phyloP scores from a whole-genome alignment of 2,888 invertebrate species.

The Nudaria mundana region DNA sequence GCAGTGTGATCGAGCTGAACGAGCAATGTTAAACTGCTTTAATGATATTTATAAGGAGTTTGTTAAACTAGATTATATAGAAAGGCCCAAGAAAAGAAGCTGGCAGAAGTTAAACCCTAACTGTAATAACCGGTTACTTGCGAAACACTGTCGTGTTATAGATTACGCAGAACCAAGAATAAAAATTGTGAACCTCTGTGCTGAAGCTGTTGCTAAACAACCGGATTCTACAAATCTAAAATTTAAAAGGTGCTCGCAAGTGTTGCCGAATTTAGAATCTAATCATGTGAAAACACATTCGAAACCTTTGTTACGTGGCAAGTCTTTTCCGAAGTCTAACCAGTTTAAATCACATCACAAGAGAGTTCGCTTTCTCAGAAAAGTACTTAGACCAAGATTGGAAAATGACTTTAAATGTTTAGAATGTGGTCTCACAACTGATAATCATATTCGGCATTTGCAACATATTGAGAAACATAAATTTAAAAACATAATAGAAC shows the following conservation, averaged over 20 bases:
- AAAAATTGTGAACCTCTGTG: conserved; percentile 48
- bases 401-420: conserved; percentile 47
- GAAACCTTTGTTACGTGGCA: conserved; percentile 65
- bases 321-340: conserved; percentile 55
- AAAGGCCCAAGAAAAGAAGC: conserved; percentile 53
- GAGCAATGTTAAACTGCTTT: conserved; percentile 64
- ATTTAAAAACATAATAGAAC: conserved; percentile 54
- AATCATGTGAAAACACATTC: conserved; percentile 65
- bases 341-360: conserved; percentile 52
- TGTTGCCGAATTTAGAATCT: conserved; percentile 50
- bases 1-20: conserved; percentile 61
- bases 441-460: conserved; percentile 45
- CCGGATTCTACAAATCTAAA: conserved; percentile 45
- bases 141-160: conserved; percentile 54
- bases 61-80: conserved; percentile 60
- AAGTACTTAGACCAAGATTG: background rate
- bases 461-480: conserved; percentile 70
- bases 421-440: conserved; percentile 42
- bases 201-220: conserved; percentile 34
- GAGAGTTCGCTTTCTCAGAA: conserved; percentile 27
- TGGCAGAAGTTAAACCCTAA: conserved; percentile 61
- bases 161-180: conserved; percentile 66
- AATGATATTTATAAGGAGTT: conserved; percentile 63
- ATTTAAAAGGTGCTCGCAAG: conserved; percentile 64
- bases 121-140: conserved; percentile 46